phyloP scores from a whole-genome alignment of 2,113 vertebrate species.

The Tamias sibiricus region DNA sequence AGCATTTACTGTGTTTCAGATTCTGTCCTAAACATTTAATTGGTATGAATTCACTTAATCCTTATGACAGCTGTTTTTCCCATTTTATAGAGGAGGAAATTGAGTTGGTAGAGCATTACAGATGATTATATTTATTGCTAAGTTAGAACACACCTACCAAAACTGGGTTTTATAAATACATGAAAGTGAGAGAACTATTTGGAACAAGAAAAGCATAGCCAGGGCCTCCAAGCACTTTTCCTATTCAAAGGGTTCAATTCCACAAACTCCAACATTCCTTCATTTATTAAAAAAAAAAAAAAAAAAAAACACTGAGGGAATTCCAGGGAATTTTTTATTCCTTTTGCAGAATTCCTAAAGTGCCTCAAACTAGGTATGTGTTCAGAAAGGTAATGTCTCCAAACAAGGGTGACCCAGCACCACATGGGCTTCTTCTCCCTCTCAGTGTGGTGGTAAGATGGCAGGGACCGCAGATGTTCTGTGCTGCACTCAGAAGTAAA shows the following conservation, averaged over 20 bases:
- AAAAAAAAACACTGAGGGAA: not conserved
- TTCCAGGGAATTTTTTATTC: not conserved
- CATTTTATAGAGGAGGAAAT: constrained; percentile 25
- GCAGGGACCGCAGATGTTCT: not conserved
- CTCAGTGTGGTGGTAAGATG: not conserved
- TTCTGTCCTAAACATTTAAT: not conserved
- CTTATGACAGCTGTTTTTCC: not conserved
- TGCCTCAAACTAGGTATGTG: not conserved
- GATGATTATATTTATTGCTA: not conserved
- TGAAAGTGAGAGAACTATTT: not conserved
- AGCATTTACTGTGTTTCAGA: not conserved
- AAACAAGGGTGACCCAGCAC: not conserved
- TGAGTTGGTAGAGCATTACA: not conserved
- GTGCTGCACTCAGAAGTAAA: not conserved
- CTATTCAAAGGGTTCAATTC: not conserved
- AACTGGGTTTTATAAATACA: not conserved
- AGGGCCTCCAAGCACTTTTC: not conserved
- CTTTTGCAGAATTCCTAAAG: not conserved
- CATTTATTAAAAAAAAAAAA: too few relatives aligned
- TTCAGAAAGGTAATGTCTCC: not conserved
- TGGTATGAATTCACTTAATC: not conserved
- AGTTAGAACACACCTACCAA: not conserved
- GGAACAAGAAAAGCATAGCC: not conserved
- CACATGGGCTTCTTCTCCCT: not conserved
- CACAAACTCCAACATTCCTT: not conserved